Evolutionary conservation across 1,140 invertebrate genomes (phyloP), one percentile per base, ranked within the genome.

Genomic region (Diplogasteroides magnus): DNA sequence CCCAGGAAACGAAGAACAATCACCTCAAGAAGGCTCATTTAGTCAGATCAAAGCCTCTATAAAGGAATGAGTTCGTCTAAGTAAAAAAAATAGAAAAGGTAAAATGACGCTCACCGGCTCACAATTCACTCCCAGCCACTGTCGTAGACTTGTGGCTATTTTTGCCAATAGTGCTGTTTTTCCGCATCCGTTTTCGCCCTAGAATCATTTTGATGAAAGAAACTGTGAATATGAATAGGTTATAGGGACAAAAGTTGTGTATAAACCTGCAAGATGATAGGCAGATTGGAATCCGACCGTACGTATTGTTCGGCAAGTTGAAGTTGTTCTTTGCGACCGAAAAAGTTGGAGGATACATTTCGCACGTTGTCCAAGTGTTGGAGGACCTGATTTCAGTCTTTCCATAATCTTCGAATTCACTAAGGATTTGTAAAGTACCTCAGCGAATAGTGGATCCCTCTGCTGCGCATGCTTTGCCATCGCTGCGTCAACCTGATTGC

Each of bases 111-210:
- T n/a, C n/a, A 37, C 64, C 29, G 64, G 64, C 31, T 66, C 64
- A 15, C 27, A 56, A 26, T 2, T 29, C 67, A 37, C 28, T 15
- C 60, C 69, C 26, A 69, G 26, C 77, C 73, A 77, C 3, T 26
- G 25, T 58, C 79, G 69, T 67, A 86, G 82, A 83, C 91, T 87
- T 63, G 91, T 90, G 1, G 93, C 92, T 69, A 90, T 90, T 86
- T 96, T 96, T 2, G 95, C 91, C 64, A 98, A 84, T 0, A 98
- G 85, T 2, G 94, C 97, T 2, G 94, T 98, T 85, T 98, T 98
- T 0, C 95, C 95, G 82, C 94, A 97, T 31, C 95, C 95, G 77
- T 92, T 92, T 85, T 93, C 92, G 1, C 95, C 95, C 83, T 93
- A 93, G 68, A 97, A n/a, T n/a, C n/a, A n/a, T n/a, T n/a, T n/a